A percentile compares a stretch with the other conserved stretches of the same genome.
Conservation (phyloP, 2,113 vertebrate species). For the Ceyx melanurus region DNA sequence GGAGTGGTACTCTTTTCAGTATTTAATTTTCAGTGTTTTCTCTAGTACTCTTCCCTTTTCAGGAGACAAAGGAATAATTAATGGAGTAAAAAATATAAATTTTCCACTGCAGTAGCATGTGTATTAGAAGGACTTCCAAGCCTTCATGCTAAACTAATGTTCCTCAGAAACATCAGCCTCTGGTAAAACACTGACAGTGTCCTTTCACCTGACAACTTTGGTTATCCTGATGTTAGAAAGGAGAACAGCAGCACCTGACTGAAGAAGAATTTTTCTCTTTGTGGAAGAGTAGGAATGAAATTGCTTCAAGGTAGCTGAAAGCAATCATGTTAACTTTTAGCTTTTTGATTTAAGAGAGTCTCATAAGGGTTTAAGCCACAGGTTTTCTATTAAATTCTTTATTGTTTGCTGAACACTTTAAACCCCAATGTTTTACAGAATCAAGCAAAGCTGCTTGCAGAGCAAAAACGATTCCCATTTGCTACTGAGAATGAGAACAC, state of each 20-base stretch:
- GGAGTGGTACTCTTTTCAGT: not conserved
- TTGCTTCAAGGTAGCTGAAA: not conserved
- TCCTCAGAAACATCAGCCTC: not conserved
- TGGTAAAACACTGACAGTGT: not conserved
- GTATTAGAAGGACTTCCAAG: not conserved
- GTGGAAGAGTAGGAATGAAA: not conserved
- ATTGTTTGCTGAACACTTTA: not conserved
- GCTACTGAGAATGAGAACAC: slow-evolving; percentile 87
- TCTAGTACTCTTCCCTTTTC: not conserved
- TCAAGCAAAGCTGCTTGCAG: slow-evolving; percentile 91
- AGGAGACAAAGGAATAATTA: not conserved
- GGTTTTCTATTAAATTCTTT: not conserved
- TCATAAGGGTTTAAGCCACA: not conserved
- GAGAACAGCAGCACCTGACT: not conserved
- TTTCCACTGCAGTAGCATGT: not conserved
- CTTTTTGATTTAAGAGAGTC: not conserved
- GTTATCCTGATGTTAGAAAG: not conserved
- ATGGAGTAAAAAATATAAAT: not conserved
- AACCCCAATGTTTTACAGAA: slow-evolving; percentile 74
- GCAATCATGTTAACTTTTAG: not conserved
- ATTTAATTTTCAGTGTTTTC: not conserved
- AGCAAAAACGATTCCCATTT: slow-evolving; percentile 95
- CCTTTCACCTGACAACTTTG: not conserved
- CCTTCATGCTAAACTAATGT: not conserved
- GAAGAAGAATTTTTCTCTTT: not conserved